These are phyloP conservation scores for Elaeidobius kamerunicus DNA, from an alignment of 2,888 invertebrate genomes.

Conservation along the genomic window DNA sequence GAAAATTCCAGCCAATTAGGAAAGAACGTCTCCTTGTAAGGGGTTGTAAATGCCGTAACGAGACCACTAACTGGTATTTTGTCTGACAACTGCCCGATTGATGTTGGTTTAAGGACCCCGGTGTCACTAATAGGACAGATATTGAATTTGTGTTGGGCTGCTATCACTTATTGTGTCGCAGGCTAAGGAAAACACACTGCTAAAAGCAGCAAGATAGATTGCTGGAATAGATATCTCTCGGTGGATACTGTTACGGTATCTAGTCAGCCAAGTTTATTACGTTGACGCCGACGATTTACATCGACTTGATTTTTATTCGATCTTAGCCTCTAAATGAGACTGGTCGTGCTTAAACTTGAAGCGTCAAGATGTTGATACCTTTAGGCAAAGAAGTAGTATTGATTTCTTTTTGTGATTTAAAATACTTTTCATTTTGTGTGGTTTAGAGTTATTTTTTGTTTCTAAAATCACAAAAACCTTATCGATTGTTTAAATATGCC, in stretches of 20 bases:
- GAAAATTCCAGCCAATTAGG: conserved; percentile 30
- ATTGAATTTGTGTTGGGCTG: conserved; percentile 42
- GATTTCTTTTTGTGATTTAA: too few relatives aligned
- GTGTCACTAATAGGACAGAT: conserved; percentile 43
- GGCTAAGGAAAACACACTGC: conserved; percentile 20
- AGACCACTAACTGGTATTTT: conserved; percentile 34
- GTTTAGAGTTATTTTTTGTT: too few relatives aligned
- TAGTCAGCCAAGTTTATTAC: background rate
- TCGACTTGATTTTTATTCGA: background rate
- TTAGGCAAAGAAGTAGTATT: too few relatives aligned
- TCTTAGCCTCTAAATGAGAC: background rate
- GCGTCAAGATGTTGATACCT: too few relatives aligned
- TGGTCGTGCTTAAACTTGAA: background rate
- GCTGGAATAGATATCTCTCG: conserved; percentile 22
- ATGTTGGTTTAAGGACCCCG: conserved; percentile 39
- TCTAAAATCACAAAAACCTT: too few relatives aligned
- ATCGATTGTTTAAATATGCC: too few relatives aligned
- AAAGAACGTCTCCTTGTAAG: conserved; percentile 34
- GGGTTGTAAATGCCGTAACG: conserved; percentile 34
- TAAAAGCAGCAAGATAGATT: conserved; percentile 21
- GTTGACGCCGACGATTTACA: background rate
- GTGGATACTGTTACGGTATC: conserved; percentile 17
- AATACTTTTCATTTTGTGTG: too few relatives aligned
- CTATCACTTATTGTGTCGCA: conserved; percentile 37
- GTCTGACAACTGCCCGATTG: conserved; percentile 37